Percentiles rank a stretch among this genome's conserved stretches.
phyloP scores from a whole-genome alignment of 2,113 vertebrate genomes.

The Brachypodius melanocephalos region DNA sequence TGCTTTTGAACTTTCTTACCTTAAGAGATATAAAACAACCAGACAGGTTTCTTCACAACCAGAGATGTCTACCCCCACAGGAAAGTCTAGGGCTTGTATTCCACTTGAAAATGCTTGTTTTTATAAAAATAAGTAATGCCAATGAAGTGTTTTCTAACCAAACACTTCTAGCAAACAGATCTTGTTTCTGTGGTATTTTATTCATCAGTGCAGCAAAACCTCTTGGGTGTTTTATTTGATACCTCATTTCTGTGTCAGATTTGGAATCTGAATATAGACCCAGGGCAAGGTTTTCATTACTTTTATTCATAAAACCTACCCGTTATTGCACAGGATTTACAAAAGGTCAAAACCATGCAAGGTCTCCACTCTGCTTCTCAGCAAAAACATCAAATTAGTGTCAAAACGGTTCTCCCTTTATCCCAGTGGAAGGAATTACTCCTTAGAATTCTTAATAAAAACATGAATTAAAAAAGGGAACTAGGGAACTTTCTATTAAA shows the following conservation, averaged over 20 bases:
- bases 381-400: neutral
- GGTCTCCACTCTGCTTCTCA: conserved; percentile 3
- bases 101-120: conserved; percentile 24
- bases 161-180: neutral
- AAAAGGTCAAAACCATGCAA: neutral
- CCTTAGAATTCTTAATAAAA: conserved; percentile 18
- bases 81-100: conserved; percentile 10
- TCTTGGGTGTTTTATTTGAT: neutral
- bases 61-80: conserved; percentile 37
- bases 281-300: neutral
- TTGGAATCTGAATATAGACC: neutral
- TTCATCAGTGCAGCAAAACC: neutral
- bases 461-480: conserved; percentile 3
- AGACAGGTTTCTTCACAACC: conserved; percentile 11
- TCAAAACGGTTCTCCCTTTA: neutral
- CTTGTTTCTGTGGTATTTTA: neutral
- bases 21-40: conserved; percentile 39
- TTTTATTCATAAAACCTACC: neutral
- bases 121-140: conserved; percentile 31
- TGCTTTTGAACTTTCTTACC: conserved; percentile 52
- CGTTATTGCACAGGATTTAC: neutral
- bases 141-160: conserved; percentile 14
- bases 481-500: neutral
- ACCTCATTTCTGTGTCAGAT: neutral
- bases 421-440: neutral